Percentiles rank a stretch among this genome's conserved stretches.
These are phyloP conservation scores for Agriotes lineatus DNA, from an alignment of 2,888 invertebrate species.

Conservation along the genomic window DNA sequence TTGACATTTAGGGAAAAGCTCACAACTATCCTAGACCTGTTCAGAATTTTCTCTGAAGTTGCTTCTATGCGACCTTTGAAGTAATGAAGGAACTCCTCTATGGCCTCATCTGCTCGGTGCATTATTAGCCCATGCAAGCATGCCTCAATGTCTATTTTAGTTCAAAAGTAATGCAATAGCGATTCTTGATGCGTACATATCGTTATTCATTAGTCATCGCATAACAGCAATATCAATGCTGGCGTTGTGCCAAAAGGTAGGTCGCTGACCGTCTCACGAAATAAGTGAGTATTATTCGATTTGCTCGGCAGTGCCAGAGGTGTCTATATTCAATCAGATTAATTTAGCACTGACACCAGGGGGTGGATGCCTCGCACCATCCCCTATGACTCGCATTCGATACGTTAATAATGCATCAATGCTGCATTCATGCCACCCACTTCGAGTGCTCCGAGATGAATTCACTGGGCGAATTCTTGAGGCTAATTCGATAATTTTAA, in stretches of 20 bases:
- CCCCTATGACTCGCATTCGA: constrained; percentile 39
- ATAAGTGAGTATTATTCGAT: constrained; percentile 23
- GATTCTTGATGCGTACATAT: constrained; percentile 23
- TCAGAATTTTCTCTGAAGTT: no score
- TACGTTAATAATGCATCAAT: constrained; percentile 36
- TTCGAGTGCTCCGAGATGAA: constrained; percentile 8
- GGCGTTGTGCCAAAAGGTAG: constrained; percentile 43
- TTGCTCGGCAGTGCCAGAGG: constrained; percentile 19
- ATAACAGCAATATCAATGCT: constrained; percentile 37
- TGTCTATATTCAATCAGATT: constrained; percentile 39
- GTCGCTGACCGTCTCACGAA: constrained; percentile 40
- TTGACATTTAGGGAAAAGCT: no score
- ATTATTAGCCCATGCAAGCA: neutral
- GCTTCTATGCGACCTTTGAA: no score
- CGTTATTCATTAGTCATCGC: constrained; percentile 40
- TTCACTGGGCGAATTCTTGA: neutral
- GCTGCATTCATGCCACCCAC: constrained; percentile 29
- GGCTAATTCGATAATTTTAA: no score
- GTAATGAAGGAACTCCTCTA: no score
- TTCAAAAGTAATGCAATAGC: constrained; percentile 18
- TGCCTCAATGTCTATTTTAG: neutral
- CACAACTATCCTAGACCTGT: no score
- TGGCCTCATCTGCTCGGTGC: no score
- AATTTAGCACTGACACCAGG: constrained; percentile 36
- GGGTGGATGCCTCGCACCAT: constrained; percentile 32